These are phyloP conservation scores for Sebastes aleutianus DNA, from an alignment of 2,797 vertebrate genomes.

Conservation along the genomic window DNA sequence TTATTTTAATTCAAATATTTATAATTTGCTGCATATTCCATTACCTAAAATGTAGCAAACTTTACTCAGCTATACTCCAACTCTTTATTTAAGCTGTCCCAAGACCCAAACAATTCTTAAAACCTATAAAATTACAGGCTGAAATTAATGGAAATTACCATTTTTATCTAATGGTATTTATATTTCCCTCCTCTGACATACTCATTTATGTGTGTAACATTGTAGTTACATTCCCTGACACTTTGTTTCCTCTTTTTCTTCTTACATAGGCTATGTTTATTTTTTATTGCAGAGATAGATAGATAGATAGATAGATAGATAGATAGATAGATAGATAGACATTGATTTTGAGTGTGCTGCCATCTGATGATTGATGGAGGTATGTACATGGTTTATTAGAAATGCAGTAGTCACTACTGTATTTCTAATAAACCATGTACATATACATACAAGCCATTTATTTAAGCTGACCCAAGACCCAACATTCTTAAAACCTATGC, in stretches of 20 bases:
- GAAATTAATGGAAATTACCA: neutral
- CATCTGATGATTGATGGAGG: slow-evolving; percentile 35
- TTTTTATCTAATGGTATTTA: neutral
- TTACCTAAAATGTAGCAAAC: too few relatives aligned
- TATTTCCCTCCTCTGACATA: neutral
- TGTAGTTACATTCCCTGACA: neutral
- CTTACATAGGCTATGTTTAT: neutral
- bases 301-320: neutral
- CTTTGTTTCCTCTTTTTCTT: neutral
- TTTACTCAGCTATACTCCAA: neutral
- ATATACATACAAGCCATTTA: too few relatives aligned
- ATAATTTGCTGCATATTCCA: neutral
- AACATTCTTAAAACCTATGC: too few relatives aligned
- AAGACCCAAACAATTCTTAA: neutral
- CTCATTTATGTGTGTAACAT: neutral
- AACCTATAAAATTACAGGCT: too few relatives aligned
- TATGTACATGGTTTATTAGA: neutral
- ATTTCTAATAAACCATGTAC: too few relatives aligned
- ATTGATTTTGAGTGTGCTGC: slow-evolving; percentile 9
- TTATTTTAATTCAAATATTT: neutral
- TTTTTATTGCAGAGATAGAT: neutral
- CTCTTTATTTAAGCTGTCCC: neutral
- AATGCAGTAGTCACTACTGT: fast-evolving
- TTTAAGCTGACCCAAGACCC: too few relatives aligned
- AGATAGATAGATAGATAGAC: neutral